phyloP scores from a whole-genome alignment of 1,140 invertebrate genomes.

The Sitobion miscanthi region DNA sequence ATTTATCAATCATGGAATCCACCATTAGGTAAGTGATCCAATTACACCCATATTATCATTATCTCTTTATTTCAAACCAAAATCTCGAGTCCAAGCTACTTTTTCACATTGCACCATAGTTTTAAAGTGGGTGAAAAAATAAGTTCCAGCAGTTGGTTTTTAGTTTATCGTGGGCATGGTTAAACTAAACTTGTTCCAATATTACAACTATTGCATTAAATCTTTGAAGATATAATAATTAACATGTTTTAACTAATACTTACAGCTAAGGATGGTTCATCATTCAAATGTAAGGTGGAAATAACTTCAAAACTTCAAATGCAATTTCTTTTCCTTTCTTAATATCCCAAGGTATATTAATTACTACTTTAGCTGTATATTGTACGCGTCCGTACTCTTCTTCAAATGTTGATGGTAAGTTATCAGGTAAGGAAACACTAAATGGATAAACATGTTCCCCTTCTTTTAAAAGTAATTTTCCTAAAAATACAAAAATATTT shows the following conservation, averaged over 20 bases:
- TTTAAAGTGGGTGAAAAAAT: neutral
- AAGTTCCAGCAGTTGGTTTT: neutral
- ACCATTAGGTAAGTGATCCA: neutral
- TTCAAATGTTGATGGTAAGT: conserved; percentile 82
- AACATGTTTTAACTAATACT: conserved; percentile 26
- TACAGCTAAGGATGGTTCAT: conserved; percentile 63
- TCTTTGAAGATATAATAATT: neutral
- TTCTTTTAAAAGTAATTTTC: conserved; percentile 71
- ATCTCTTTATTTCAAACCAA: neutral
- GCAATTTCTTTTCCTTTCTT: conserved; percentile 84
- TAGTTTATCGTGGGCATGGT: neutral
- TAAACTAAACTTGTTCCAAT: neutral
- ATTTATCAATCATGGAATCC: neutral
- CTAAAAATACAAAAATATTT: conserved; percentile 62
- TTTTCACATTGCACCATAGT: neutral
- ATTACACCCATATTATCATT: neutral
- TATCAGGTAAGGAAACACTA: conserved; percentile 71
- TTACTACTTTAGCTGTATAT: conserved; percentile 81
- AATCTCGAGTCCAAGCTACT: neutral
- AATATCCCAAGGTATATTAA: conserved; percentile 87
- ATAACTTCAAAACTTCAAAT: conserved; percentile 87
- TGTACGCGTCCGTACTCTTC: conserved; percentile 80
- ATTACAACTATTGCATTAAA: neutral
- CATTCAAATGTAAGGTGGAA: conserved; percentile 82
- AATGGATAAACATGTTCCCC: conserved; percentile 78